These are phyloP conservation scores for Chironex yamaguchii DNA, from an alignment of 30 jellyfish, hydroid and myxozoan species.

Conservation along the genomic window DNA sequence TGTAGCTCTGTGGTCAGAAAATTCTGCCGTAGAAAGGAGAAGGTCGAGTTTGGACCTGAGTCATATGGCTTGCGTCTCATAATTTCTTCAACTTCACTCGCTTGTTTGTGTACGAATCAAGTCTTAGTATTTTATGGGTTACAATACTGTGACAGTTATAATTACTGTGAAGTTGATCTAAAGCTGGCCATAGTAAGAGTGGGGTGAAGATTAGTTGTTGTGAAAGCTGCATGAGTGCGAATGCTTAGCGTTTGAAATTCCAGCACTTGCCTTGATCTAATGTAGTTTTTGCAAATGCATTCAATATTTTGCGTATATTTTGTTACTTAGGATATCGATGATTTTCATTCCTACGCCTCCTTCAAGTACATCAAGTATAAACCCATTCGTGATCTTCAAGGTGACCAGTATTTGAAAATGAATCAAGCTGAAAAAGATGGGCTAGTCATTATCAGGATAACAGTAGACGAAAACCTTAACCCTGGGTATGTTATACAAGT, in stretches of 20 bases:
- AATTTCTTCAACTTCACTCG: neutral
- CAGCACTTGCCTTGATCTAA: neutral
- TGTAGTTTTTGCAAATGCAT: neutral
- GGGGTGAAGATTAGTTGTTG: too few species aligned
- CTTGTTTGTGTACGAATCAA: neutral
- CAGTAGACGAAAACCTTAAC: constrained; percentile 58
- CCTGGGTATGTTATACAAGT: constrained; percentile 1
- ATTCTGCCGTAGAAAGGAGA: too few species aligned
- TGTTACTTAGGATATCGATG: constrained; percentile 87
- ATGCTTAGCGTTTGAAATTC: neutral
- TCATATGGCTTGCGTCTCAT: neutral
- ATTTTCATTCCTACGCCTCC: constrained; percentile 83
- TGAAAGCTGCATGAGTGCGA: neutral
- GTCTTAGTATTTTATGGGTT: too few species aligned
- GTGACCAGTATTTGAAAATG: constrained; percentile 94
- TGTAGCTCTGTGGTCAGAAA: too few species aligned
- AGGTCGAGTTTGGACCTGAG: too few species aligned
- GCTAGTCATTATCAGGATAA: constrained; percentile 72
- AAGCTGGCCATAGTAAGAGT: too few species aligned
- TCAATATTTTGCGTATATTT: neutral
- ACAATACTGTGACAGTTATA: too few species aligned
- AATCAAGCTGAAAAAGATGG: constrained; percentile 95
- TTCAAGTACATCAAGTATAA: constrained; percentile 92
- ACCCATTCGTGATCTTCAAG: constrained; percentile 93
- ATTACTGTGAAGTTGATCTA: too few species aligned